Base-by-base conservation (phyloP, 2,113 vertebrate species). In the Leucopsar rothschildi region DNA sequence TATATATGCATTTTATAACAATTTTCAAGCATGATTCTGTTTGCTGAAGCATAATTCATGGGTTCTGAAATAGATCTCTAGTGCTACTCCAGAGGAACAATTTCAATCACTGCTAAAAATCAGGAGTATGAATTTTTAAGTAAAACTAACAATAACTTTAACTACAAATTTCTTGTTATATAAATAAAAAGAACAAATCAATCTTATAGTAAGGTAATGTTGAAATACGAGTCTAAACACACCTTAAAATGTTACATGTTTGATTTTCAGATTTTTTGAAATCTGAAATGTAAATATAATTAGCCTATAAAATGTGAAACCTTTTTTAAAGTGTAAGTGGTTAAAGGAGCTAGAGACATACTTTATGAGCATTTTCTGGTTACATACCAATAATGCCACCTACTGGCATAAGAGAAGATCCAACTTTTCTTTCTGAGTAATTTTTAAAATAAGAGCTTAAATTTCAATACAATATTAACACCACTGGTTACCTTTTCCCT, bases 311-410 rank as follows among this genome's bases (percentile, higher is more conserved):
- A 79, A 64, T 21, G 3, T 18, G 17, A 92, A 86, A 42, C 3
- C 8, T 47, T 71, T 57, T 81, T 72, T 68, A 12, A 90, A 73
- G 37, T 5, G 0, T 19, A 71, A 64, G 25, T 35, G 9, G 27
- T 31, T 2, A 68, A 84, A 87, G 20, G 10, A 64, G 14, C 21
- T 50, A 45, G 56, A 49, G 28, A 53, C 7, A 45, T 8, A 37
- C 40, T 31, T 28, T 31, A 18, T 4, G 42, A 61, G 12, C 11
- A 55, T 47, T 44, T 77, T 31, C 42, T 18, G 11, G 16, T 71
- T 75, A 59, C 9, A 5, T 68, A 84, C 47, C 76, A 86, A 83
- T 81, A 90, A 70, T 70, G 96, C 96, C 96, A 96, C 77, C 96
- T 97, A 93, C 86, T 91, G 96, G 96, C 47, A 49, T 2, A 39